phyloP scores from a whole-genome alignment of 2,888 invertebrate genomes.

The Dryococelus australis region DNA sequence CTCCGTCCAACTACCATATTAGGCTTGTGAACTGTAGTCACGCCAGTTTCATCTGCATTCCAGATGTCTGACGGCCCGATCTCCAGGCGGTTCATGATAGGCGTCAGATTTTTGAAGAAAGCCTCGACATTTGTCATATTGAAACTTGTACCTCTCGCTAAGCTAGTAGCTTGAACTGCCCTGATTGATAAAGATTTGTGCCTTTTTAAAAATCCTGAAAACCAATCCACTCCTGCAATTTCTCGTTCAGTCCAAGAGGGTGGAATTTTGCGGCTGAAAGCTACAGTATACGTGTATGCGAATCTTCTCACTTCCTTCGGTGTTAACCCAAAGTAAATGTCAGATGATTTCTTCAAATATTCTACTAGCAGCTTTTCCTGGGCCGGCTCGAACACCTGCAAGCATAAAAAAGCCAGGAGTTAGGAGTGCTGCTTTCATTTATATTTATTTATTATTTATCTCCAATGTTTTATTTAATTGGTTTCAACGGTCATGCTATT shows the following conservation, averaged over 20 bases:
- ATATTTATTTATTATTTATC: no score
- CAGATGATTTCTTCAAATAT: slow-evolving; percentile 39
- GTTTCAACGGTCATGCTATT: no score
- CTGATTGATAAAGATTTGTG: slow-evolving; percentile 49
- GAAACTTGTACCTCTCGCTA: slow-evolving; percentile 50
- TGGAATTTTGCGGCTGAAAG: slow-evolving; percentile 46
- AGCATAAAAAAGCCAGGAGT: background rate
- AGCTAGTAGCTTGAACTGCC: slow-evolving; percentile 51
- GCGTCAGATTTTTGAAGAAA: slow-evolving; percentile 55
- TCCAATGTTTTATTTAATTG: no score
- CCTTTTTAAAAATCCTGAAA: slow-evolving; percentile 50
- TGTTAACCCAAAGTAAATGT: slow-evolving; percentile 44
- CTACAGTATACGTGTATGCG: slow-evolving; percentile 47
- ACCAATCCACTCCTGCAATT: slow-evolving; percentile 53
- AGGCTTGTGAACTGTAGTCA: slow-evolving; percentile 25
- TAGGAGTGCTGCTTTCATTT: background rate
- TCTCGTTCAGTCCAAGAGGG: slow-evolving; percentile 46
- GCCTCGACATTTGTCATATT: slow-evolving; percentile 58
- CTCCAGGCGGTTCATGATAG: slow-evolving; percentile 28
- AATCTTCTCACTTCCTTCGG: slow-evolving; percentile 47
- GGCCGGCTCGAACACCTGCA: slow-evolving; percentile 43
- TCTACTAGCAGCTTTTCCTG: slow-evolving; percentile 43
- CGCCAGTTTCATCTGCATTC: slow-evolving; percentile 35
- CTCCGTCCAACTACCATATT: background rate
- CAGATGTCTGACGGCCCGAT: slow-evolving; percentile 17